phyloP scores from a whole-genome alignment of 2,113 vertebrate genomes.

The Marmota flaviventris region DNA sequence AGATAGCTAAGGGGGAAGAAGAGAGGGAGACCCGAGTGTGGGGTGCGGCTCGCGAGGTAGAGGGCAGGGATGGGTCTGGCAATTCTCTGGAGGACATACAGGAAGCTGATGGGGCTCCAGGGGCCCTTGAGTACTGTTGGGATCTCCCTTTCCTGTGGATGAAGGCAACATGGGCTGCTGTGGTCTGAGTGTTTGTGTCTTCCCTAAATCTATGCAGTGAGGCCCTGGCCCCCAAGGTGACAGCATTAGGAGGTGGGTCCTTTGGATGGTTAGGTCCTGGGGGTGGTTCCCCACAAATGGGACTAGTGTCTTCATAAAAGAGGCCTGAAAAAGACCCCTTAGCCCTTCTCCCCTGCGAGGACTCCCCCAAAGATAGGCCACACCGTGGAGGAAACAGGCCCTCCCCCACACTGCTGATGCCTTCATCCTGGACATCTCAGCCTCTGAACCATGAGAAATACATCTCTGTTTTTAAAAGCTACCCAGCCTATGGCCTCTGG shows the following conservation, averaged over 20 bases:
- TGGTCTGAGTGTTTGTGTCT: background rate
- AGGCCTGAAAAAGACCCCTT: background rate
- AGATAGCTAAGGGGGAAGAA: background rate
- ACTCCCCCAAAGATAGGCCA: background rate
- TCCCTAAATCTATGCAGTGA: background rate
- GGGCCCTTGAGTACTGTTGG: background rate
- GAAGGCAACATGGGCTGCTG: background rate
- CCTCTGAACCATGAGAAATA: background rate
- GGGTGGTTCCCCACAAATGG: no score
- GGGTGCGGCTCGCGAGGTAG: rapidly evolving
- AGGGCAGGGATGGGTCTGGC: background rate
- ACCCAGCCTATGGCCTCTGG: background rate
- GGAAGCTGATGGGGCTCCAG: background rate
- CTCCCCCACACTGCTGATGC: no score
- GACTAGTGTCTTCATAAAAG: background rate
- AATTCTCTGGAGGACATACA: rapidly evolving
- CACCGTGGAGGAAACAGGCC: background rate
- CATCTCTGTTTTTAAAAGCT: background rate
- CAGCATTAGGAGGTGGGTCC: background rate
- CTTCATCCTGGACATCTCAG: background rate
- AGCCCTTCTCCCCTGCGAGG: rapidly evolving
- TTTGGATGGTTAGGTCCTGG: background rate
- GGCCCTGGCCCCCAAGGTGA: background rate
- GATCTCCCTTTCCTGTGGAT: background rate
- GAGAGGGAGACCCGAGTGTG: background rate